Evolutionary conservation across 2,888 invertebrate species (phyloP), one percentile per base, ranked within the genome.

Genomic region (Pherbina coryleti): DNA sequence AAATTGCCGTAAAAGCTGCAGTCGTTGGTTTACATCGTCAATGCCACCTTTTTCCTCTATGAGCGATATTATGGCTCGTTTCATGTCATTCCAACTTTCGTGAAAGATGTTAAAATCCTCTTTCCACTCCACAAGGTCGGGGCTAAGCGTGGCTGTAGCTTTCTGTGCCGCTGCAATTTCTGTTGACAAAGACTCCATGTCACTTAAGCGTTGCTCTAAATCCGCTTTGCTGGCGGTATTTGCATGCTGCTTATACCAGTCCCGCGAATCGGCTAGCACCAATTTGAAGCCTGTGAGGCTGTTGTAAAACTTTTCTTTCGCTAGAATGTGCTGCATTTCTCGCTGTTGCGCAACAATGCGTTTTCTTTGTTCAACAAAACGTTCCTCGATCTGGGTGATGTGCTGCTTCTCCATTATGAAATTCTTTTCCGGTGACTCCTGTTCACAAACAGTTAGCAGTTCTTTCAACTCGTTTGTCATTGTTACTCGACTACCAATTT

Each of bases 381-480:
- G 85, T 8, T 88, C 85, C 11, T 84, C 86, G 72, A 90, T 85
- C 70, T 86, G 84, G 28, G 85, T 84, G 11, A 89, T 84, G 28
- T 89, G 87, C 0, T 86, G 85, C 2, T 84, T 83, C 57, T 89
- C 89, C 73, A 87, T 82, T 1, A 85, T 84, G 9, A 91, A 86
- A 76, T 91, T 91, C 2, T 90, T 88, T 60, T 90, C 89, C 8
- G 91, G 90, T 44, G 91, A 89, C 28, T 92, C 91, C 49, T 88
- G 86, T 25, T 87, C 86, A 55, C 89, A 90, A 19, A 85, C 80
- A 31, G 84, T 91, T 75, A 93, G 93, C 17, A 93, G 90, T 77
- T 92, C 91, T 82, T 93, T 90, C 0, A 94, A 91, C 83, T 92
- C 91, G 11, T 91, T 90, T 80, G 93, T 91, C 82, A 92, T 92